phyloP scores from a whole-genome alignment of 1,140 invertebrate species.

The Helicoverpa zea region DNA sequence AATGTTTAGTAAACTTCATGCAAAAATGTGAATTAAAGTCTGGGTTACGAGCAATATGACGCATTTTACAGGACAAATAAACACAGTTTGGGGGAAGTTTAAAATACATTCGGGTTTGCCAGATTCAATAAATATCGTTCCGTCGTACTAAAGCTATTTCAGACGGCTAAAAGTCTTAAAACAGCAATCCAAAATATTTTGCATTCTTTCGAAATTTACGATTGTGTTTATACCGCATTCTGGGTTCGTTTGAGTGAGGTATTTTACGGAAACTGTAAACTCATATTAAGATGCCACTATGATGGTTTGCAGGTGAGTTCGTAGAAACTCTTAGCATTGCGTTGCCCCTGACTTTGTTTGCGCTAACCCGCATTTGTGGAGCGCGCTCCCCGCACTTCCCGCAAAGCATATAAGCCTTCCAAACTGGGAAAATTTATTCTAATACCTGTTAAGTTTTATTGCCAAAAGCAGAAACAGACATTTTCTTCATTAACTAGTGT shows the following conservation, averaged over 20 bases:
- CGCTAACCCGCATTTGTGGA: background rate
- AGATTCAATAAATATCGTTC: constrained; percentile 44
- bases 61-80: constrained; percentile 33
- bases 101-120: constrained; percentile 13
- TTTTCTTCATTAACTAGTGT: constrained; percentile 7
- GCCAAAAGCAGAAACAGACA: constrained; percentile 22
- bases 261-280: constrained; percentile 39
- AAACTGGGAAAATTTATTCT: constrained; percentile 27
- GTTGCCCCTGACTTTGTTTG: constrained; percentile 10
- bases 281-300: constrained; percentile 7
- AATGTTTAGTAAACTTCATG: constrained; percentile 2
- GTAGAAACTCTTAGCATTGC: background rate
- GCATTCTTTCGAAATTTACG: constrained; percentile 50
- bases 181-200: constrained; percentile 45
- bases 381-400: background rate
- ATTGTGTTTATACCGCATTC: constrained; percentile 42
- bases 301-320: constrained; percentile 8
- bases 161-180: constrained; percentile 28
- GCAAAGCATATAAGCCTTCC: constrained; percentile 7
- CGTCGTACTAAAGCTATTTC: constrained; percentile 33
- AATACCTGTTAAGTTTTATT: constrained; percentile 15
- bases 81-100: constrained; percentile 5
- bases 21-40: constrained; percentile 26
- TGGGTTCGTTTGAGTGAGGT: constrained; percentile 35
- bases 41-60: constrained; percentile 8